Evolutionary conservation across 2,888 invertebrate genomes (phyloP).

Genomic region (Phytoseiulus persimilis): DNA sequence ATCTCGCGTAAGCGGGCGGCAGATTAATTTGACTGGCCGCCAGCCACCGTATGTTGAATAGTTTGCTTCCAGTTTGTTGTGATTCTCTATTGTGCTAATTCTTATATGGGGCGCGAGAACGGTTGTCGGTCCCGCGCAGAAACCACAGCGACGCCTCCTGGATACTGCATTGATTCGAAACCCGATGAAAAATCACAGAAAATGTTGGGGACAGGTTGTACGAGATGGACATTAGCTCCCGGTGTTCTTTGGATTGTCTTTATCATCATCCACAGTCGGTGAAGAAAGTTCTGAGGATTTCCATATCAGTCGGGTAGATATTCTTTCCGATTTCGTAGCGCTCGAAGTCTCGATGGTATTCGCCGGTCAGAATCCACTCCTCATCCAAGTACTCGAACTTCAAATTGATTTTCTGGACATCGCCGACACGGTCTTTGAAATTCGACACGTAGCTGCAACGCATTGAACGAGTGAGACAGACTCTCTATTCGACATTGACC

Average conservation of each 20-base stretch:
- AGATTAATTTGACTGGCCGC: neutral
- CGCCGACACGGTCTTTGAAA: neutral
- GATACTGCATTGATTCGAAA: no score
- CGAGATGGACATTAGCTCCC: no score
- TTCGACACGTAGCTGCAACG: neutral
- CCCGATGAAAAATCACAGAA: no score
- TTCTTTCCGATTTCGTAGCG: slow-evolving; percentile 16
- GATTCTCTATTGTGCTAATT: neutral
- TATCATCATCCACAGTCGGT: neutral
- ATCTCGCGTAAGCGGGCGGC: neutral
- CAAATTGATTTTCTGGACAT: neutral
- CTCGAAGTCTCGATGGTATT: neutral
- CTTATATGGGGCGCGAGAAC: no score
- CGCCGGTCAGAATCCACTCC: neutral
- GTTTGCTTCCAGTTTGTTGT: neutral
- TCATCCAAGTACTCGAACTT: slow-evolving; percentile 20
- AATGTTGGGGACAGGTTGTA: no score
- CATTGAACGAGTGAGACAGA: neutral
- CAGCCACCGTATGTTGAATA: neutral
- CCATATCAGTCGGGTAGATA: slow-evolving; percentile 10
- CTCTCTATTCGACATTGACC: neutral
- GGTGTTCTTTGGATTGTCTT: neutral
- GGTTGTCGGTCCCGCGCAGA: no score
- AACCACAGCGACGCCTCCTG: no score
- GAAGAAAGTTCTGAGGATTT: neutral